Evolutionary conservation across 2,797 vertebrate genomes (phyloP).

Genomic region (Coreius guichenoti): DNA sequence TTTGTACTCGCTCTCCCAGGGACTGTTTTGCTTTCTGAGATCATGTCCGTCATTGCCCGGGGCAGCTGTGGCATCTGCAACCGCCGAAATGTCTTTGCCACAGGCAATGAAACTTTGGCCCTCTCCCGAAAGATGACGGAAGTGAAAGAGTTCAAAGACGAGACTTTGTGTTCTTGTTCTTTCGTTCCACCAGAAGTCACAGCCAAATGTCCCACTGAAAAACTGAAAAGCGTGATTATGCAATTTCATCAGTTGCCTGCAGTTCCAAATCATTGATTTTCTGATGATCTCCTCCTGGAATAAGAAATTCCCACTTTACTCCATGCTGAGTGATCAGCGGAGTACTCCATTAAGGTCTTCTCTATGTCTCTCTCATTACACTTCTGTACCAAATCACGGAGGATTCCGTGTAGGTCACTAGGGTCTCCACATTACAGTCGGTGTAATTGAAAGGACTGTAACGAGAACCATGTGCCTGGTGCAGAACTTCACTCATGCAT

Average conservation of each 20-base stretch:
- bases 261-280: constrained; percentile 54
- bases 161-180: constrained; percentile 37
- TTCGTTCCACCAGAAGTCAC: constrained; percentile 37
- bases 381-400: constrained; percentile 5
- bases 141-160: constrained; percentile 31
- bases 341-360: constrained; percentile 23
- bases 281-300: constrained; percentile 47
- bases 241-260: constrained; percentile 35
- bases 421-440: constrained; percentile 36
- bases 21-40: constrained; percentile 56
- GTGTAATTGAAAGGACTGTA: constrained; percentile 19
- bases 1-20: constrained; percentile 44
- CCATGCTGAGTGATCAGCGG: background rate
- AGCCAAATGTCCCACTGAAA: constrained; percentile 31
- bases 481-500: background rate
- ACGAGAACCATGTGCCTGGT: background rate
- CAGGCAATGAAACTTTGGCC: constrained; percentile 62
- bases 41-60: constrained; percentile 60
- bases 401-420: constrained; percentile 15
- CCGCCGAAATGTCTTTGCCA: constrained; percentile 62
- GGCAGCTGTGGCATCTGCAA: constrained; percentile 57
- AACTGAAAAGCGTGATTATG: constrained; percentile 27
- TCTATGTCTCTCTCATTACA: constrained; percentile 11
- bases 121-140: constrained; percentile 43
- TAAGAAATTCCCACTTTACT: constrained; percentile 38